Evolutionary conservation across 2,113 vertebrate genomes (phyloP).

Genomic region (Neolamprologus modestus): DNA sequence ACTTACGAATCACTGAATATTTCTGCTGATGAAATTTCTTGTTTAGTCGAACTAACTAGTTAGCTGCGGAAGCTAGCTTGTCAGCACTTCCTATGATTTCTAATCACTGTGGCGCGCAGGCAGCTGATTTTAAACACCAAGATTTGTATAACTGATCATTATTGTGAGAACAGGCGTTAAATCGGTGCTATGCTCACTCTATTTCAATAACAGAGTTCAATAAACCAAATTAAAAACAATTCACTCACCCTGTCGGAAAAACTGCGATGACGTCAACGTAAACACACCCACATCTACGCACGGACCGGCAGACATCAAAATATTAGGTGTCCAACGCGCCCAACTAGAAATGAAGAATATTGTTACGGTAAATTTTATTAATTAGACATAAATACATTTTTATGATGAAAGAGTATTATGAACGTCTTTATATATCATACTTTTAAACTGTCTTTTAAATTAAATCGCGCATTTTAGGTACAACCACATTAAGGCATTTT

Average conservation of each 20-base stretch:
- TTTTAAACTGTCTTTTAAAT: accelerated
- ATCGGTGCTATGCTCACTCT: accelerated
- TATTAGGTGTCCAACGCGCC: conserved; percentile 18
- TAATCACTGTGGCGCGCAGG: background rate
- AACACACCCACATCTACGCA: conserved; percentile 38
- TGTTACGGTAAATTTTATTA: background rate
- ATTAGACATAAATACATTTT: background rate
- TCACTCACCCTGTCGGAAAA: conserved; percentile 26
- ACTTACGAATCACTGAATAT: background rate
- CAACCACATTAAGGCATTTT: accelerated
- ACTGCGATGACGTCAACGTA: conserved; percentile 46
- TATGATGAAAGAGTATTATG: background rate
- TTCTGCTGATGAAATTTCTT: background rate
- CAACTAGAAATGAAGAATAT: background rate
- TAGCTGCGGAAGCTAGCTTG: conserved; percentile 44
- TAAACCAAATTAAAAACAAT: background rate
- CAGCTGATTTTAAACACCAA: background rate
- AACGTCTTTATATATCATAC: accelerated
- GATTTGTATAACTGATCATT: background rate
- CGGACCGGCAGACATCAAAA: conserved; percentile 35
- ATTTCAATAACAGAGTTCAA: background rate
- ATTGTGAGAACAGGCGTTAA: accelerated
- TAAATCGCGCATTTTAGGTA: background rate
- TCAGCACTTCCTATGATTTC: conserved; percentile 3
- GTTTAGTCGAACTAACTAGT: conserved; percentile 14